These are phyloP conservation scores for Molossus molossus DNA, from an alignment of 2,797 vertebrate species.

Conservation along the genomic window DNA sequence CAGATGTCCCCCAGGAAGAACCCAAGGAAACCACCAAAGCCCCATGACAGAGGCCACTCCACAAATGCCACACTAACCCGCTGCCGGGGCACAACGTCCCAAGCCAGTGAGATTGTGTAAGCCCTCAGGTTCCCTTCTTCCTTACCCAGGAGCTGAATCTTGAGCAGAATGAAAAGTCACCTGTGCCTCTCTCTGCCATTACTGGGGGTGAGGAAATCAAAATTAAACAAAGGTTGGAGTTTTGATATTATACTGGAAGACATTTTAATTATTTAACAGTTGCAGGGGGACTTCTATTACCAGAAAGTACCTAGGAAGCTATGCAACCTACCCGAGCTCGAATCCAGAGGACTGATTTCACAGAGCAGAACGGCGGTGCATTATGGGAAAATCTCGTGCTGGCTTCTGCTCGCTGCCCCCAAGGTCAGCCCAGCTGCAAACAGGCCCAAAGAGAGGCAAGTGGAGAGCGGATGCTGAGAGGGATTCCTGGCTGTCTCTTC, in stretches of 20 bases:
- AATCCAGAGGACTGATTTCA: neutral
- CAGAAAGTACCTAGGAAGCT: slow-evolving; percentile 23
- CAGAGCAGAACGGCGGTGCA: neutral
- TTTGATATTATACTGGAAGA: neutral
- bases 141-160: neutral
- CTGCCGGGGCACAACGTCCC: neutral
- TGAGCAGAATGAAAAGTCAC: neutral
- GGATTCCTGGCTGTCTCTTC: neutral
- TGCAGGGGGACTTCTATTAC: neutral
- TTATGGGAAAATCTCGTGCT: neutral
- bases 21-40: neutral
- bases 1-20: neutral
- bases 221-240: neutral
- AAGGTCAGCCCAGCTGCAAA: neutral
- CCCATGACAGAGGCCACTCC: neutral
- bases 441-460: neutral
- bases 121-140: neutral
- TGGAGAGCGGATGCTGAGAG: neutral
- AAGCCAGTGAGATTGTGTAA: neutral
- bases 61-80: neutral
- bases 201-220: neutral
- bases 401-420: neutral
- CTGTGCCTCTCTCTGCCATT: neutral
- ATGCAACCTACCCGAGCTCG: neutral
- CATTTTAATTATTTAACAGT: slow-evolving; percentile 59